phyloP scores from a whole-genome alignment of 2,797 vertebrate species.

The Staurois parvus region DNA sequence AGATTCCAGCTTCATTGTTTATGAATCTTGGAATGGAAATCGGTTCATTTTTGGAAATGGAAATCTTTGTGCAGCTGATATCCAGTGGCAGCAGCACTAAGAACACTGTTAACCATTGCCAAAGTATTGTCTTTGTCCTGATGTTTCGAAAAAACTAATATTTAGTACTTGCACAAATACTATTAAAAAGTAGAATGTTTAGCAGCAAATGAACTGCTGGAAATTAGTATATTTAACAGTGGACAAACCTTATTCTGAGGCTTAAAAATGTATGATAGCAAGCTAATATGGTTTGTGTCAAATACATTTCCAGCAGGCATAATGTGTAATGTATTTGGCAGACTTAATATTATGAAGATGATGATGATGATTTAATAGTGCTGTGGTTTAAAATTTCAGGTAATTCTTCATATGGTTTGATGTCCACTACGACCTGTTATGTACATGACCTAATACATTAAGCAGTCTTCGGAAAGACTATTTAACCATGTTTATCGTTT shows the following conservation, averaged over 20 bases:
- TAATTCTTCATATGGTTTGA: neutral
- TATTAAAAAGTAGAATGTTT: neutral
- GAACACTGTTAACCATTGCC: constrained; percentile 12
- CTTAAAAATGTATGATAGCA: too few species aligned
- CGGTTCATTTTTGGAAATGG: constrained; percentile 23
- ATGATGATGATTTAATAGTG: neutral
- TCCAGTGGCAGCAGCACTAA: constrained; percentile 22
- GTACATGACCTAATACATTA: neutral
- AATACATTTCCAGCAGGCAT: neutral
- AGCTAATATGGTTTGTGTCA: neutral
- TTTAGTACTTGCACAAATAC: neutral
- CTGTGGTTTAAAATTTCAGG: neutral
- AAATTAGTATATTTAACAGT: too few species aligned
- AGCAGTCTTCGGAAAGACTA: neutral
- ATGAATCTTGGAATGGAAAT: constrained; percentile 28
- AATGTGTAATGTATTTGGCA: neutral
- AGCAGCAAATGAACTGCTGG: neutral
- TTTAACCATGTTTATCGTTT: neutral
- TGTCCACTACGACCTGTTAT: neutral
- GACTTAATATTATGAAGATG: neutral
- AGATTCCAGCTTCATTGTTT: constrained; percentile 32
- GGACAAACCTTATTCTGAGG: too few species aligned
- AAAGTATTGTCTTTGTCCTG: constrained; percentile 8
- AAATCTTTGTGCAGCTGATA: constrained; percentile 1
- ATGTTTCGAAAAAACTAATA: neutral